phyloP scores from a whole-genome alignment of 2,797 vertebrate species.

The Myoxocephalus aenaeus region DNA sequence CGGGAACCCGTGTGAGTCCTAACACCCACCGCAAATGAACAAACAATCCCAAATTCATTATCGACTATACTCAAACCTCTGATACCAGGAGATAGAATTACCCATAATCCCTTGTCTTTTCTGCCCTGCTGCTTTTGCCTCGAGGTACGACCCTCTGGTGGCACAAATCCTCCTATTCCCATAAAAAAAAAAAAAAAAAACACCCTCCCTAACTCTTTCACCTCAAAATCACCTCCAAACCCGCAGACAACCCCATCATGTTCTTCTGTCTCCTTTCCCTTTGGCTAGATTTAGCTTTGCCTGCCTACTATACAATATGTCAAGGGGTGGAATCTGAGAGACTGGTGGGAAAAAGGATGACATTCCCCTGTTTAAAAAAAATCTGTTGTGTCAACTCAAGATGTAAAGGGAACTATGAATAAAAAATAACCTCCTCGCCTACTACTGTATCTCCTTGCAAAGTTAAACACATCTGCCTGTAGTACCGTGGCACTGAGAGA shows the following conservation, averaged over 20 bases:
- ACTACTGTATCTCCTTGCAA: conserved; percentile 12
- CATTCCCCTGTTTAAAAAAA: conserved; percentile 4
- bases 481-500: conserved; percentile 1
- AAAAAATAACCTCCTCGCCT: conserved; percentile 25
- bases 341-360: conserved; percentile 36
- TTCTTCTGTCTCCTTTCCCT: conserved; percentile 36
- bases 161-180: conserved; percentile 44
- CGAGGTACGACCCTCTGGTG: conserved; percentile 61
- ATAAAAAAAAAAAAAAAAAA: conserved; percentile 17
- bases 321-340: conserved; percentile 35
- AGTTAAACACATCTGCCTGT: conserved; percentile 11
- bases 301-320: conserved; percentile 14
- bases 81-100: conserved; percentile 67
- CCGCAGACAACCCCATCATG: conserved; percentile 31
- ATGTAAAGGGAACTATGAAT: conserved; percentile 27
- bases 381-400: conserved; percentile 23
- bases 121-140: conserved; percentile 64
- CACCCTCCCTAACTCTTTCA: conserved; percentile 32
- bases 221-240: conserved; percentile 62
- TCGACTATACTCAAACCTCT: conserved; percentile 48
- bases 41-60: conserved; percentile 64
- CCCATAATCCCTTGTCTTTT: conserved; percentile 68
- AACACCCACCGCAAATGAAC: conserved; percentile 21
- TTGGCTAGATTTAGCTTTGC: conserved; percentile 66
- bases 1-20: conserved; percentile 10